Base-by-base conservation (phyloP, 2,888 invertebrate genomes). In the Diarsia mendica region DNA sequence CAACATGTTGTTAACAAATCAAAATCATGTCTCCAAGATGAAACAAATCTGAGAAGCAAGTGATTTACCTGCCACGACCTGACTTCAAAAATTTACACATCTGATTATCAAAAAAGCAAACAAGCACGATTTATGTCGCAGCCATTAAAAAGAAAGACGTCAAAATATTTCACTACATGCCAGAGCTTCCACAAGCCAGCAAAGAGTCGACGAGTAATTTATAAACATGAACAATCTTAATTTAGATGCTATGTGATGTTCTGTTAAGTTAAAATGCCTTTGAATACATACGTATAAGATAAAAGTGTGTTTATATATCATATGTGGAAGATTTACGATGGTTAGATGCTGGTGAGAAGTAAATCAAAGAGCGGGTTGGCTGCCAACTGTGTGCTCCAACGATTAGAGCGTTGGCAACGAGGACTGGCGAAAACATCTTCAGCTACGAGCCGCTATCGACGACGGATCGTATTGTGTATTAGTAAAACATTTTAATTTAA, bases 321-420 rank as follows among this genome's bases (percentile, higher is more conserved):
- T 80, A 85, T 85, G 89, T 86, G 82, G 85, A 89, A 89, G 90
- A 93, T 93, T 91, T 93, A 93, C 90, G 91, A 90, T 87, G 85
- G 86, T 88, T 90, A 89, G 90, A 89, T 91, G 91, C 91, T 94
- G 94, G 91, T 94, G 95, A 94, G 94, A 93, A 93, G 93, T 95
- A 96, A 95, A 96, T 96, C 96, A 96, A 93, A 94, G 91, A 88
- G 89, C 85, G 79, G 79, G 90, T 90, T 91, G 91, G 90, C 87
- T 95, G 96, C 96, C 96, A 96, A 96, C 91, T 92, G 91, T 87
- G 85, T 87, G 90, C 87, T 85, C 79, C 85, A 87, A 84, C 91
- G 92, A 93, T 93, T 92, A 93, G 91, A 93, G 90, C 91, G 93
- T 94, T 96, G 96, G 95, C 96, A 95, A 90, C 89, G 88, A 63